Conservation (phyloP, 2,797 vertebrate genomes). For the Chelmon rostratus region DNA sequence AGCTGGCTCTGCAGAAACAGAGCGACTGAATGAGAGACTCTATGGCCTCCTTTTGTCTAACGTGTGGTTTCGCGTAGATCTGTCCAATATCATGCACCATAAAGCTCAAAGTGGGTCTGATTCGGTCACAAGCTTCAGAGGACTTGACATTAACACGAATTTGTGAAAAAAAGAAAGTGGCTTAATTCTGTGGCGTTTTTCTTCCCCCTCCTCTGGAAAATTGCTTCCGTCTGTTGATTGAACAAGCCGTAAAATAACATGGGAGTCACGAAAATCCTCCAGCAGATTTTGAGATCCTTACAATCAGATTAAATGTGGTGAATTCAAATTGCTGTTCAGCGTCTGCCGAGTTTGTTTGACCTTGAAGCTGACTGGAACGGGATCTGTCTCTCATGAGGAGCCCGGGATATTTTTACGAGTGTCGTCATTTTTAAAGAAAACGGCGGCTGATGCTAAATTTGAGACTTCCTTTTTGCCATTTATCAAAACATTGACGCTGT, state of each 20-base stretch:
- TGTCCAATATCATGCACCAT: conserved; percentile 74
- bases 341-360: neutral
- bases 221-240: conserved; percentile 67
- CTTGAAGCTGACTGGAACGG: neutral
- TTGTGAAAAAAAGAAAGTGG: conserved; percentile 25
- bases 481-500: too few species aligned
- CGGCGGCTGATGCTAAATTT: conserved; percentile 20
- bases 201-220: conserved; percentile 37
- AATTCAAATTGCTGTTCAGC: neutral
- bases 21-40: conserved; percentile 14
- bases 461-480: neutral
- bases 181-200: conserved; percentile 48
- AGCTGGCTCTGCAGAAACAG: conserved; percentile 13
- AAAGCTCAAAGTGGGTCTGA: conserved; percentile 59
- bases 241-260: conserved; percentile 45
- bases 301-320: conserved; percentile 5
- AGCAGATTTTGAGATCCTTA: conserved; percentile 1
- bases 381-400: neutral
- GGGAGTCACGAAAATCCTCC: conserved; percentile 38
- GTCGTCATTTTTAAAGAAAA: conserved; percentile 8
- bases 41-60: conserved; percentile 35
- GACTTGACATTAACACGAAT: conserved; percentile 44
- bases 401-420: neutral
- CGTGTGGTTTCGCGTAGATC: conserved; percentile 61
- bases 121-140: conserved; percentile 51